A percentile compares a stretch with the other conserved stretches of the same genome.
These are phyloP conservation scores for Euwallacea fornicatus DNA, from an alignment of 1,140 invertebrate genomes.

Conservation along the genomic window DNA sequence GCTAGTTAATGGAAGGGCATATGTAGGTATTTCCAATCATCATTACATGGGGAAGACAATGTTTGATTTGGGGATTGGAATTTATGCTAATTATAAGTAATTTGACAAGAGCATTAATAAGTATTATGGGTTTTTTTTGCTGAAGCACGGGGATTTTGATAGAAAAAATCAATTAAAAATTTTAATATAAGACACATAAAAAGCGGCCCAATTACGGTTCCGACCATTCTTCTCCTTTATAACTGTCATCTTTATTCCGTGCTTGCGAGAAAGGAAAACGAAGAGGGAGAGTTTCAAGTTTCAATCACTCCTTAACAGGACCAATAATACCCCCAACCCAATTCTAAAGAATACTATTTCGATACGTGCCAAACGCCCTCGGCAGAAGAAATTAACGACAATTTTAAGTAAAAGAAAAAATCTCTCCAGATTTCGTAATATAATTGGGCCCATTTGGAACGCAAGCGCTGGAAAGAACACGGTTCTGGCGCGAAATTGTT, in stretches of 20 bases:
- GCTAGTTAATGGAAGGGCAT: conserved; percentile 2
- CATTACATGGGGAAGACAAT: not conserved
- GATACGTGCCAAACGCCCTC: conserved; percentile 3
- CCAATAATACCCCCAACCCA: not conserved
- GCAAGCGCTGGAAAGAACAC: conserved; percentile 1
- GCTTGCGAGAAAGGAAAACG: not conserved
- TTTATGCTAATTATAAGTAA: conserved; percentile 9
- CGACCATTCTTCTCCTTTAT: too few relatives aligned
- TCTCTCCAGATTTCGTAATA: conserved; percentile 4
- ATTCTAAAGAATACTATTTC: conserved; percentile 2
- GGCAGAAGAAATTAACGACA: conserved; percentile 8
- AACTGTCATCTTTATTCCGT: too few relatives aligned
- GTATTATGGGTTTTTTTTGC: too few relatives aligned
- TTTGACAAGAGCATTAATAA: too few relatives aligned
- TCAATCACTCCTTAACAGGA: not conserved
- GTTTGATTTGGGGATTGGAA: conserved; percentile 2
- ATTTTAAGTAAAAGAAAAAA: conserved; percentile 11
- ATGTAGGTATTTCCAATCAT: conserved; percentile 11
- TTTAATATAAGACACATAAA: too few relatives aligned
- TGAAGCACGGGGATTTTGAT: too few relatives aligned
- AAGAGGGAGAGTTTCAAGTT: not conserved
- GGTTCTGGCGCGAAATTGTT: conserved; percentile 10
- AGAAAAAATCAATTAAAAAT: too few relatives aligned
- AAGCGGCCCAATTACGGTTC: too few relatives aligned
- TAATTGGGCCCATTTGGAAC: conserved; percentile 14